Evolutionary conservation across 2,888 invertebrate genomes (phyloP).

Genomic region (Tachina grossa): DNA sequence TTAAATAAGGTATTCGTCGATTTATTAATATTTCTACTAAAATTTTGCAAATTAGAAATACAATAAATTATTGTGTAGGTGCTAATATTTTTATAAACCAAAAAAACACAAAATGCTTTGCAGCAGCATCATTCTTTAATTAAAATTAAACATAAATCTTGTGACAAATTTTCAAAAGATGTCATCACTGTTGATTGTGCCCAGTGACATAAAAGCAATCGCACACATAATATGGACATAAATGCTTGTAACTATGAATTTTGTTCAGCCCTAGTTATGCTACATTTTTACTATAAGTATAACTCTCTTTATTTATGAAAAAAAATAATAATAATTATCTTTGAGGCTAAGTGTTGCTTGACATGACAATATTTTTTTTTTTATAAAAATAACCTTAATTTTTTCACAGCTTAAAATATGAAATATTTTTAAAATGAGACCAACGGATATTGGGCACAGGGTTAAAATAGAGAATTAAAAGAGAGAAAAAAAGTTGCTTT

Average conservation of each 20-base stretch:
- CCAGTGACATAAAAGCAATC: constrained; percentile 36
- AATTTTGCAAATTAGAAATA: constrained; percentile 54
- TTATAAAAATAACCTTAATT: constrained; percentile 53
- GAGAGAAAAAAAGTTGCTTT: background rate
- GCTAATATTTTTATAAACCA: constrained; percentile 20
- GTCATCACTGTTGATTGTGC: constrained; percentile 52
- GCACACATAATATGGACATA: constrained; percentile 43
- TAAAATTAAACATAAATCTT: constrained; percentile 44
- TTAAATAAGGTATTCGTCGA: background rate
- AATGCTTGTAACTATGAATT: constrained; percentile 23
- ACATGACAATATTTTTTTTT: constrained; percentile 24
- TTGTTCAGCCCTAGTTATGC: constrained; percentile 39
- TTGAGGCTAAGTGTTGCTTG: constrained; percentile 14
- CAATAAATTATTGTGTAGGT: constrained; percentile 56
- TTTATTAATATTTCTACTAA: background rate
- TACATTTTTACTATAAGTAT: background rate
- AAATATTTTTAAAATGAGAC: constrained; percentile 50
- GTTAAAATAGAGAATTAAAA: constrained; percentile 41
- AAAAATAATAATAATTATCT: constrained; percentile 15
- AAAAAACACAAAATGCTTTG: background rate
- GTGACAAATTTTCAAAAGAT: constrained; percentile 62
- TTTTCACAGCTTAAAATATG: constrained; percentile 37
- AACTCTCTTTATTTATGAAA: constrained; percentile 31
- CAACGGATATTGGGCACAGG: constrained; percentile 63
- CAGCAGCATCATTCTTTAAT: constrained; percentile 9